Evolutionary conservation across 2,113 vertebrate genomes (phyloP), one percentile per base, ranked within the genome.

Genomic region (Aldabrachelys gigantea): DNA sequence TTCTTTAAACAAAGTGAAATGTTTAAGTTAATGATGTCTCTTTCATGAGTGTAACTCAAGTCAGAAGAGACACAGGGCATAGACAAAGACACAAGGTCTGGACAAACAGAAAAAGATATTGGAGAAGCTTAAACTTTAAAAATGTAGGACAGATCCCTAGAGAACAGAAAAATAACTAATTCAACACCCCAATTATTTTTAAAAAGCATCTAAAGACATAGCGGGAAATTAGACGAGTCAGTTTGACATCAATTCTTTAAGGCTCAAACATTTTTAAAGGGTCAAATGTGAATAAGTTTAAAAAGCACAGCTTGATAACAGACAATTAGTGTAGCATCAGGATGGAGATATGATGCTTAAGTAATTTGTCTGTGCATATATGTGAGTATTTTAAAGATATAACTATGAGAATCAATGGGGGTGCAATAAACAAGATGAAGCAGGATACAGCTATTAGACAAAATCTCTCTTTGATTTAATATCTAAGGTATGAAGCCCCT

Each of bases 211-310:
- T 97, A 94, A 97, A 98, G 96, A 86, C 96, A 97, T 96, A 94
- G 95, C 89, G 96, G 95, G 84, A 98, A 98, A 97, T 98, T 97
- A 97, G 94, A 96, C 86, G 72, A 96, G 93, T 89, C 95, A 96
- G 93, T 97, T 95, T 98, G 95, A 97, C 96, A 97, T 94, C 50
- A 96, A 91, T 90, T 95, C 11, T 90, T 97, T 97, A 97, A 98
- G 29, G 94, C 89, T 93, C 84, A 89, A 90, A 80, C 89, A 83
- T 97, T 98, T 98, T 98, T 94, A 97, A 96, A 98, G 95, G 96
- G 97, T 97, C 95, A 97, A 89, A 96, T 96, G 72, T 90, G 91
- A 89, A 86, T 96, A 93, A 69, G 90, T 97, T 98, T 87, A 97
- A 97, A 97, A 97, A 97, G 81, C 85, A 95, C 92, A 97, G 81